Base-by-base conservation (phyloP, 2,113 vertebrate genomes). In the Passerina amoena region DNA sequence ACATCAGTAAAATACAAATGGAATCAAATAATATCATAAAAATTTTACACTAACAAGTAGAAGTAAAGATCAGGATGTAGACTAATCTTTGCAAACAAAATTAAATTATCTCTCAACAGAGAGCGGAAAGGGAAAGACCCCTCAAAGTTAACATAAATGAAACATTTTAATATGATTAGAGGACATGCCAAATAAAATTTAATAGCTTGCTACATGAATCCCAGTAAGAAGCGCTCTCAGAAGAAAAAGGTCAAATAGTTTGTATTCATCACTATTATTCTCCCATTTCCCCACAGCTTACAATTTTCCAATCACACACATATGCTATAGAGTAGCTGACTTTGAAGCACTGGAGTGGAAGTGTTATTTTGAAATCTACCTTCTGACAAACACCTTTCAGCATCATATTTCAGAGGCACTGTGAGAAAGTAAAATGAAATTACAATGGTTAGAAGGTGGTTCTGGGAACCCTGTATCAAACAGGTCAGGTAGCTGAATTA, bases 381-480 rank as follows among this genome's bases (percentile, higher is more conserved):
- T 97, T 97, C 85, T 86, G 82, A 97, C 51, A 97, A 97, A 96
- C 75, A 97, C 63, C 79, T 96, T 97, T 95, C 96, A 94, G 92
- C 60, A 45, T 95, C 33, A 44, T 89, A 90, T 95, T 90, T 86
- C 76, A 96, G 18, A 94, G 86, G 94, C 47, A 79, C 21, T 33
- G 85, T 92, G 35, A 90, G 73, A 91, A 96, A 92, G 38, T 40
- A 61, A 97, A 97, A 97, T 86, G 71, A 96, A 96, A 97, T 65
- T 22, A 60, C 48, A 86, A 66, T 78, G 54, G 45, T 37, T 13
- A 47, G 56, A 64, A 82, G 60, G 72, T 47, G 33, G 47, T 83
- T 68, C 80, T 75, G 51, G 22, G 61, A 51, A 81, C 37, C 70
- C 23, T 86, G 63, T 90, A 95, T 92, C 72, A 93, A 95, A 94